Base-by-base conservation (phyloP, 2,113 vertebrate genomes). In the Coptodon bakossiorum region DNA sequence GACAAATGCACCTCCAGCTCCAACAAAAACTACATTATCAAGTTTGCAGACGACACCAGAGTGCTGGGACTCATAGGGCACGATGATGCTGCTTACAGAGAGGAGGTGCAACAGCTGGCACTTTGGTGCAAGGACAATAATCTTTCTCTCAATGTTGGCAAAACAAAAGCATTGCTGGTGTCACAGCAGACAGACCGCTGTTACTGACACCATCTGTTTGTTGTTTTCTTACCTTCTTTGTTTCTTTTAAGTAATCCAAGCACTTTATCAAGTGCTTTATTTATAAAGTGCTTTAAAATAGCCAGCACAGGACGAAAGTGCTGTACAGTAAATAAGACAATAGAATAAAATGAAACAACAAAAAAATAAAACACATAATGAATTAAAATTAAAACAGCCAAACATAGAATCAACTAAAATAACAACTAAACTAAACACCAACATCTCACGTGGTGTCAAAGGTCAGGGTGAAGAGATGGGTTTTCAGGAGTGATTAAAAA, bases 291-390 rank as follows among this genome's bases (percentile, higher is more conserved):
- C 17, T n/a, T 63, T 63, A 63, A 7, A 63, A 63, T 63, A 61
- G 0, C 57, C 29, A 0, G 57, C 57, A 63, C 9, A 1, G 59
- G 0, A 36, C 0, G 0, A 63, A 63, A 63, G 59, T 63, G 31
- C 4, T 4, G 9, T 63, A 63, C 29, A 63, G 29, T 19, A 63
- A 63, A 63, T 11, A 61, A 34, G 57, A 31, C 8, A 61, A 61
- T 34, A 61, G 1, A 61, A 10, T 61, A 61, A 19, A 61, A 61
- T 31, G 17, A 54, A 24, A 12, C 7, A 54, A 24, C 3, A 4
- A 54, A 24, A 0, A 54, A 56, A 54, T 24, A 56, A 61, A 61
- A 61, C 57, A 19, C 57, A 11, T 61, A 0, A 61, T 31, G 27
- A 10, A 31, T 61, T 61, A 3, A 10, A 61, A 61, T 61, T 19